Base-by-base conservation (phyloP, 2,113 vertebrate genomes). In the Pachycephala philippinensis region DNA sequence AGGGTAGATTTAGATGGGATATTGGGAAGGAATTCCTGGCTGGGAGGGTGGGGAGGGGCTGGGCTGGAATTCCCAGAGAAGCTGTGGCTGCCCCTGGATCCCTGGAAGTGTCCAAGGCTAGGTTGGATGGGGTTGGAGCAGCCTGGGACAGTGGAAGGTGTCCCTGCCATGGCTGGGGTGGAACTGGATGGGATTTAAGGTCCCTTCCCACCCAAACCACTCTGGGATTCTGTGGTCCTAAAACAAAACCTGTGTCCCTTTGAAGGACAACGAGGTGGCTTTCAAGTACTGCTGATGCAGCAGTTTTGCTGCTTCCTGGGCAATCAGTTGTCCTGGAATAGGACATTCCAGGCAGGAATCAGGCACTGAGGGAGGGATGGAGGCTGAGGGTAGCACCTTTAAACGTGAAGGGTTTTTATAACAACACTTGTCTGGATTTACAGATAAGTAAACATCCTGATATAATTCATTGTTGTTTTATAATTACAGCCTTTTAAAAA, bases 121-220 rank as follows among this genome's bases (percentile, higher is more conserved):
- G 50, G 35, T 0, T 88, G 74, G 63, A 45, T 1, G 10, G 44
- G 7, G 0, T 28, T 15, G 53, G 74, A 69, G 12, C 57, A 15
- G 0, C 50, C 59, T 72, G 76, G 86, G 22, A 13, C 3, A 11
- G 59, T 44, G 59, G 59, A 0, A 81, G 15, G 22, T 33, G 52
- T 52, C 52, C 33, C 66, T 80, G 66, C 53, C 66, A 27, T 35
- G 49, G 57, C 16, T 31, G 35, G 26, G 30, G 4, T 10, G 31
- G 50, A 0, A 6, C 1, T 1, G 13, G 42, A 0, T 35, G 57
- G 4, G 11, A 2, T 80, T 81, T 44, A 1, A 11, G 0, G 2
- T 66, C 22, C 42, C 10, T 80, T 33, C 40, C 27, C 10, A 3
- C 18, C 59, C 59, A 81, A 1, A 37, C 20, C 42, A 35, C 2